Evolutionary conservation across 37 sponge, comb jelly and placozoan species (phyloP).

Genomic region (Cliona cf. orientalis): DNA sequence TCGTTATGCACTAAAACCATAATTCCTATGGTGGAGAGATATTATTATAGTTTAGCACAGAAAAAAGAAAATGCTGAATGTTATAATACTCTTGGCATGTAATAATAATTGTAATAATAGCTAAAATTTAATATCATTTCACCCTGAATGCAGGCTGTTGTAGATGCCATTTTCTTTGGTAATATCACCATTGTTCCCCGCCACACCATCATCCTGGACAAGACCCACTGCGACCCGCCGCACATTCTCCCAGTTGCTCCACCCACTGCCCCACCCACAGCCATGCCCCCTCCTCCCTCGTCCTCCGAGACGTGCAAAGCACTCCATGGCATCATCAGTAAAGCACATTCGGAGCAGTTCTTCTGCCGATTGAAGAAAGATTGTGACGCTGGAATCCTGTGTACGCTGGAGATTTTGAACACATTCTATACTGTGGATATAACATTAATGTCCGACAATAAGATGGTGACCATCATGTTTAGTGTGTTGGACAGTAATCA

Average conservation of each 20-base stretch:
- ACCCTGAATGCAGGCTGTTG: slow-evolving; percentile 13
- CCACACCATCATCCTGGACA: slow-evolving; percentile 47
- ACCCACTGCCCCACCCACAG: not conserved
- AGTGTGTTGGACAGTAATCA: not conserved
- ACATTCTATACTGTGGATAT: not conserved
- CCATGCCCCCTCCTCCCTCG: not conserved
- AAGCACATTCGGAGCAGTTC: not conserved
- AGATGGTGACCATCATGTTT: not conserved
- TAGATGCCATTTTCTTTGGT: not conserved
- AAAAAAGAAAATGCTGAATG: not conserved
- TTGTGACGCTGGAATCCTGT: not conserved
- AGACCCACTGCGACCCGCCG: slow-evolving; percentile 25
- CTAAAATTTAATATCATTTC: not conserved
- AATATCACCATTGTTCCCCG: slow-evolving; percentile 1
- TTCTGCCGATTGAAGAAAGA: not conserved
- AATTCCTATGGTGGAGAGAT: too few relatives aligned
- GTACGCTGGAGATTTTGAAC: not conserved
- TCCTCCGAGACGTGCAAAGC: not conserved
- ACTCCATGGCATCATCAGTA: not conserved
- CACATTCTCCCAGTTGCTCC: not conserved
- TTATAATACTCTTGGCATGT: not conserved
- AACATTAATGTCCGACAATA: not conserved
- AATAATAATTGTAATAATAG: not conserved
- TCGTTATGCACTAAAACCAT: too few relatives aligned
- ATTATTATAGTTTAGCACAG: not conserved